A percentile compares a stretch with the other conserved stretches of the same genome.
These are phyloP conservation scores for Petrocephalus zakoni DNA, from an alignment of 2,113 vertebrate genomes.

Conservation along the genomic window DNA sequence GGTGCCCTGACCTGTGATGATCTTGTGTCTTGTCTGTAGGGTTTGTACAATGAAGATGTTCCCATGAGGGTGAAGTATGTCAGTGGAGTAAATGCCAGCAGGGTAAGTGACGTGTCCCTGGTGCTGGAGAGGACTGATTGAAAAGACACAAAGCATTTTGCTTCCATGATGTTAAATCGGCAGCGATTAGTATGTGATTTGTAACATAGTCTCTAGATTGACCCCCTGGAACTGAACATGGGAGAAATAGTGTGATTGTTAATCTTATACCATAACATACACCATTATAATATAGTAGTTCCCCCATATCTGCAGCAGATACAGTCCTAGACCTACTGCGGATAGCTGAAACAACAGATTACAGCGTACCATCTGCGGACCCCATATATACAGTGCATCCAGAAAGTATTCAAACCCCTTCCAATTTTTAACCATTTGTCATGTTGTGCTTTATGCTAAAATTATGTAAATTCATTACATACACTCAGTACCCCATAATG, in stretches of 20 bases:
- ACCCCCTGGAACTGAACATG: neutral
- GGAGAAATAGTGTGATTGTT: neutral
- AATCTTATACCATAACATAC: neutral
- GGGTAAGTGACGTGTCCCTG: slow-evolving; percentile 26
- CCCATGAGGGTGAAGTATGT: neutral
- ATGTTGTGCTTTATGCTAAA: too few relatives aligned
- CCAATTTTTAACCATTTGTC: too few relatives aligned
- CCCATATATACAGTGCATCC: neutral
- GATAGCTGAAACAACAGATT: neutral
- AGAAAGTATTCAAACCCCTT: too few relatives aligned
- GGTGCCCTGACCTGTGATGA: neutral
- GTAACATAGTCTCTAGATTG: neutral
- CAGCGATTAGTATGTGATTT: neutral
- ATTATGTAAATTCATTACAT: too few relatives aligned
- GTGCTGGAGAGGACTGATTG: neutral
- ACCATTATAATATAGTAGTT: neutral
- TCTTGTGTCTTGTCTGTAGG: neutral
- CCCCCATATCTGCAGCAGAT: neutral
- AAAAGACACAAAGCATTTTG: neutral
- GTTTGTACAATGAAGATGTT: neutral
- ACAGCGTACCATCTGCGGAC: neutral
- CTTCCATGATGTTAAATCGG: neutral
- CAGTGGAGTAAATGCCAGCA: neutral
- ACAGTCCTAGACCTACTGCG: too few relatives aligned
- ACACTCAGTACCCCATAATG: too few relatives aligned